Conservation (phyloP, 2,113 vertebrate species). For the Theropithecus gelada region DNA sequence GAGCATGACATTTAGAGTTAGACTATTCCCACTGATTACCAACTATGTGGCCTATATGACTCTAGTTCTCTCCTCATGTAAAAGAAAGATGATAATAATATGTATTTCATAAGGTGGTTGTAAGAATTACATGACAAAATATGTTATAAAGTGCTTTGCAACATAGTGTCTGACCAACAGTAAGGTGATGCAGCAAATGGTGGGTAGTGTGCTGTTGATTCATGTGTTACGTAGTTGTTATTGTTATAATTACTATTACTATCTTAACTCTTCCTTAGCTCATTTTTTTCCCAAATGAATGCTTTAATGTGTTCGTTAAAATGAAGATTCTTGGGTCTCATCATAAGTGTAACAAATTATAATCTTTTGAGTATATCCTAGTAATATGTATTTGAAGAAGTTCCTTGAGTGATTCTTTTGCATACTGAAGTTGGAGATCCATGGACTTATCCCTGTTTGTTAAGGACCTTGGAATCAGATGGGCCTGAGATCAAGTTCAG, state of each 20-base stretch:
- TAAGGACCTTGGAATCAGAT: background rate
- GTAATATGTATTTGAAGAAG: background rate
- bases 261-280: background rate
- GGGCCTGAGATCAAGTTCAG: background rate
- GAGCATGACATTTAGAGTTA: background rate
- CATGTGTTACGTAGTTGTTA: background rate
- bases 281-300: background rate
- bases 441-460: background rate
- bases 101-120: background rate
- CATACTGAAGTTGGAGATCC: background rate
- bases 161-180: background rate
- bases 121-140: slow-evolving; percentile 1
- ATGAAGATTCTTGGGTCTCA: background rate
- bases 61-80: background rate
- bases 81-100: background rate
- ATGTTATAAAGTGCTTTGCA: background rate
- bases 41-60: background rate
- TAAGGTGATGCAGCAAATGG: background rate
- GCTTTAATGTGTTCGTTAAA: background rate
- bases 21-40: background rate
- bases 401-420: background rate
- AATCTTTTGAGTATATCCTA: background rate
- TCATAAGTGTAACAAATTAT: background rate
- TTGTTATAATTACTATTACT: background rate
- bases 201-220: background rate